Evolutionary conservation across 2,797 vertebrate species (phyloP).

Genomic region (Rallus crepitans): DNA sequence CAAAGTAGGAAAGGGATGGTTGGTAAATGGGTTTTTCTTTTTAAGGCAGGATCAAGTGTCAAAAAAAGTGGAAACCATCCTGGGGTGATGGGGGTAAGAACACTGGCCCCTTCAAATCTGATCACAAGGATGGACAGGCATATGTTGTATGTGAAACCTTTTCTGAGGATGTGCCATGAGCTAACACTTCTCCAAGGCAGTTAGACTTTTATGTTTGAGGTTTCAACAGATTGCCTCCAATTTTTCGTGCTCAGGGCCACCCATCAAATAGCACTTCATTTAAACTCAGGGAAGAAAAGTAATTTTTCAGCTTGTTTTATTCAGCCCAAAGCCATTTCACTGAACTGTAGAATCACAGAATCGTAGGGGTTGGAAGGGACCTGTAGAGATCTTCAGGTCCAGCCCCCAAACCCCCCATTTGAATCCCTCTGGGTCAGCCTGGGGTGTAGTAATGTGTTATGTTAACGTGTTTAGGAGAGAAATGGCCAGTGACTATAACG

Average conservation of each 20-base stretch:
- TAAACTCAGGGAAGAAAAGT: neutral
- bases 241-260: neutral
- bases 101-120: neutral
- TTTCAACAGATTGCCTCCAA: neutral
- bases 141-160: neutral
- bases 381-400: too few relatives aligned
- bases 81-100: neutral
- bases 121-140: neutral
- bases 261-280: neutral
- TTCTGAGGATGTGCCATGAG: neutral
- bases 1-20: neutral
- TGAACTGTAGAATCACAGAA: too few relatives aligned
- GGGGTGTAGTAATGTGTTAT: constrained; percentile 77
- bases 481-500: constrained; percentile 86
- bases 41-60: neutral
- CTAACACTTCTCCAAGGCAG: neutral
- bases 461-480: constrained; percentile 87
- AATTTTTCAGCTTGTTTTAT: neutral
- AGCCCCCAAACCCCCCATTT: neutral
- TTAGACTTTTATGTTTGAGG: neutral
- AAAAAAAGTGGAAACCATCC: neutral
- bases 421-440: constrained; percentile 12
- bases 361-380: too few relatives aligned
- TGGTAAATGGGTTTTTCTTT: neutral
- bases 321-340: neutral